Evolutionary conservation across 92 coral and sea anemone genomes (phyloP).

Genomic region (Palythoa grandis): DNA sequence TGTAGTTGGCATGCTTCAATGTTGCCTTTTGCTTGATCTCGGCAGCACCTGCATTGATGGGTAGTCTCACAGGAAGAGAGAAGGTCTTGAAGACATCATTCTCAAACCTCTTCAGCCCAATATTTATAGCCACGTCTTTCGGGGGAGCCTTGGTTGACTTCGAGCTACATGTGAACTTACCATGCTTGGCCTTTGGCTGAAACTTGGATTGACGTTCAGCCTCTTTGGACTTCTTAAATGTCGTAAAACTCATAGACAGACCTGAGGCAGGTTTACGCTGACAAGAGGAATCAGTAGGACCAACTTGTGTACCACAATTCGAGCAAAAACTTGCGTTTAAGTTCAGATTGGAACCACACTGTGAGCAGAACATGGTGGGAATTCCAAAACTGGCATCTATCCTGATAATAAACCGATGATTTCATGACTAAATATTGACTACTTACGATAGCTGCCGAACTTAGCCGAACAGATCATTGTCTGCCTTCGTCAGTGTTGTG

Average conservation of each 20-base stretch:
- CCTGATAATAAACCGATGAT: neutral
- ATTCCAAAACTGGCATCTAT: slow-evolving; percentile 25
- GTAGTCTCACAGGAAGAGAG: slow-evolving; percentile 6
- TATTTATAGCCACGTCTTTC: neutral
- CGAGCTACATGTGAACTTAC: neutral
- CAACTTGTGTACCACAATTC: slow-evolving; percentile 31
- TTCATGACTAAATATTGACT: slow-evolving; percentile 22
- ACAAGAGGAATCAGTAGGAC: slow-evolving; percentile 16
- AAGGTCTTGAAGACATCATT: neutral
- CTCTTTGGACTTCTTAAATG: slow-evolving; percentile 15
- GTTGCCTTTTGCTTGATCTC: slow-evolving; percentile 14
- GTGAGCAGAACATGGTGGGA: slow-evolving; percentile 31
- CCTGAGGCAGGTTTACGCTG: slow-evolving; percentile 14
- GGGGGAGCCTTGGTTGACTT: neutral
- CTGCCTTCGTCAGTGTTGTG: slow-evolving; percentile 9
- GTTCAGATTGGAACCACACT: slow-evolving; percentile 39
- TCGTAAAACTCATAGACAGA: slow-evolving; percentile 22
- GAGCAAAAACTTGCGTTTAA: slow-evolving; percentile 29
- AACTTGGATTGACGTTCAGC: slow-evolving; percentile 15
- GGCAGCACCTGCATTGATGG: slow-evolving; percentile 9
- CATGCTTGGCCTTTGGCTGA: slow-evolving; percentile 18
- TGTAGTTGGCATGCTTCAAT: slow-evolving; percentile 5
- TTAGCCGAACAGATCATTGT: slow-evolving; percentile 29
- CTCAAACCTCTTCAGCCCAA: slow-evolving; percentile 1
- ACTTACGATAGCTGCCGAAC: slow-evolving; percentile 36